Evolutionary conservation across 2,888 invertebrate genomes (phyloP), one percentile per base, ranked within the genome.

Genomic region (Ypsolopha scabrella): DNA sequence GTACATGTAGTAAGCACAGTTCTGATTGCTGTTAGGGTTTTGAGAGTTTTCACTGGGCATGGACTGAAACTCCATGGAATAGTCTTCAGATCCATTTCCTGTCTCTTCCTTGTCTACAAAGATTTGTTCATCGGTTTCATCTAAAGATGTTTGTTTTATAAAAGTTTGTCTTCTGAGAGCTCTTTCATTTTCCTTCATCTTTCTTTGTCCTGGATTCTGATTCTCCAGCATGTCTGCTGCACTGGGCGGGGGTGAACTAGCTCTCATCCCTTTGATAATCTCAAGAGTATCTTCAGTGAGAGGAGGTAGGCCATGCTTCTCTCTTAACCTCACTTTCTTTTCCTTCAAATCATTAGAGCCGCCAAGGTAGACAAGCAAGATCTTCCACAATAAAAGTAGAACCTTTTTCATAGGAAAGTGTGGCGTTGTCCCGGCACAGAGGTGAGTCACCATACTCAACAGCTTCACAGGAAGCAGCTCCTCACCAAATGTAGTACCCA

Each of bases 371-470:
- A 98, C 92, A 50, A 99, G 87, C 53, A 98, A 90, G 8, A 96
- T 90, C 86, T 99, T 99, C 99, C 99, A 99, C 1, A 98, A 75
- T 13, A 99, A 83, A 48, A 99, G 83, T 13, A 99, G 87, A 8
- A 99, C 95, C 83, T 99, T 99, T 75, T 98, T 98, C 92, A 99
- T 98, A 3, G 99, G 99, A 81, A 97, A 99, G 83, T 99, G 98
- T 13, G 98, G 97, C 6, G 96, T 94, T 34, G 94, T 92, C 1
- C 98, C 98, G 61, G 96, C 95, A 80, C 99, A 99, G 71, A 99
- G 97, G 61, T 94, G 91, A 37, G 97, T 97, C 35, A 99, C 95
- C 98, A 99, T 98, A 57, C 95, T 93, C 54, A 99, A 89, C 51
- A 99, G 87, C 67, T 96, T 95, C 3, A 98, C 92, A 39, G 95